phyloP scores from a whole-genome alignment of 1,140 invertebrate genomes.

The Thalassaphorura encarpata region DNA sequence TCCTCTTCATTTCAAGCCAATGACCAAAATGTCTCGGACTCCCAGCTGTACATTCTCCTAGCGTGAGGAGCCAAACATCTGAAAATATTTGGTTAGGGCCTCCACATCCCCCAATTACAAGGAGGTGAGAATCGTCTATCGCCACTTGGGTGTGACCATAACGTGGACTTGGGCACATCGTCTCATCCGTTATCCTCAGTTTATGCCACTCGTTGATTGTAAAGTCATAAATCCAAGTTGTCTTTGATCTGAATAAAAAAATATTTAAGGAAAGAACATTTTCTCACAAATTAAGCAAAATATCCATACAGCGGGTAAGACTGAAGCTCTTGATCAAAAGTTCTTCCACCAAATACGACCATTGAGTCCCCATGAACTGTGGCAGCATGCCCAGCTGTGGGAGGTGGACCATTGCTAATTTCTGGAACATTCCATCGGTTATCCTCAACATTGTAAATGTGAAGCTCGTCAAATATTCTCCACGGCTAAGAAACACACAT shows the following conservation, averaged over 20 bases:
- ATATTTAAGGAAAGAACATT: background rate
- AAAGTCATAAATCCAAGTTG: conserved; percentile 81
- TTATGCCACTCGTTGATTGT: conserved; percentile 64
- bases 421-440: conserved; percentile 75
- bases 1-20: background rate
- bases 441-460: conserved; percentile 69
- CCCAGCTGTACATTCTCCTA: conserved; percentile 37
- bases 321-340: conserved; percentile 24
- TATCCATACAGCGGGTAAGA: conserved; percentile 24
- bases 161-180: conserved; percentile 60
- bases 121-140: conserved; percentile 40
- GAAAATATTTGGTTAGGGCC: conserved; percentile 55
- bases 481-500: conserved; percentile 45
- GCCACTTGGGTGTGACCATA: conserved; percentile 83
- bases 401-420: conserved; percentile 54
- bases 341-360: conserved; percentile 76
- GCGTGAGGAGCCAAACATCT: conserved; percentile 55
- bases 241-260: conserved; percentile 57
- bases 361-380: conserved; percentile 74
- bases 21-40: background rate
- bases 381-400: conserved; percentile 72
- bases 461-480: conserved; percentile 84
- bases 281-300: background rate
- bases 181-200: conserved; percentile 44
- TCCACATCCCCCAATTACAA: conserved; percentile 35